Percentiles rank a stretch among this genome's conserved stretches.
These are phyloP conservation scores for Danionella cerebrum DNA, from an alignment of 2,113 vertebrate species.

Conservation along the genomic window DNA sequence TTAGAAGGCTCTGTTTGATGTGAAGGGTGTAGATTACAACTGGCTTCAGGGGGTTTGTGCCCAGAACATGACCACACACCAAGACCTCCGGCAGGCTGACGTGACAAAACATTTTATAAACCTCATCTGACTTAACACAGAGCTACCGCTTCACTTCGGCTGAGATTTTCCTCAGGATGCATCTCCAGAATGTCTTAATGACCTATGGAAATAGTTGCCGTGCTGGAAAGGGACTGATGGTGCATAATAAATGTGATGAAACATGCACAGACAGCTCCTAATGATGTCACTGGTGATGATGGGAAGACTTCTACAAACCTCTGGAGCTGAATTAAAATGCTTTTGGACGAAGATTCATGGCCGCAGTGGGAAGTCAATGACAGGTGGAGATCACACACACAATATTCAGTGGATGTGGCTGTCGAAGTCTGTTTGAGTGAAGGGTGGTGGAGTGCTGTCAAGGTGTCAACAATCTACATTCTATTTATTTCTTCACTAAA, in stretches of 20 bases:
- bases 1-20: slow-evolving; percentile 2
- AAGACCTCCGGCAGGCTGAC: not conserved
- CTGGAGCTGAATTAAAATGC: not conserved
- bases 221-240: not conserved
- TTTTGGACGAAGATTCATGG: slow-evolving; percentile 7
- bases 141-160: not conserved
- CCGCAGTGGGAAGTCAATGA: slow-evolving; percentile 2
- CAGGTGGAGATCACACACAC: not conserved
- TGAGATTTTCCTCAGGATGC: not conserved
- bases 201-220: not conserved
- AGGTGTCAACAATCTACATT: no score
- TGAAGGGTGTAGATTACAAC: not conserved
- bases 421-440: no score
- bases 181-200: not conserved
- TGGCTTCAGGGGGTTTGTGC: not conserved
- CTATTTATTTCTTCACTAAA: no score
- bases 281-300: slow-evolving; percentile 3
- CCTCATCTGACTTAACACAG: not conserved
- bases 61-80: slow-evolving; percentile 4
- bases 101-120: not conserved
- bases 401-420: no score
- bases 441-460: no score
- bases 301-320: slow-evolving; percentile 1
- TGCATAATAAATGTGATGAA: slow-evolving; percentile 15
- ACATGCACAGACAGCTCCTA: slow-evolving; percentile 8